Conservation (phyloP, 2,797 vertebrate species). For the Spondyliosoma cantharus region DNA sequence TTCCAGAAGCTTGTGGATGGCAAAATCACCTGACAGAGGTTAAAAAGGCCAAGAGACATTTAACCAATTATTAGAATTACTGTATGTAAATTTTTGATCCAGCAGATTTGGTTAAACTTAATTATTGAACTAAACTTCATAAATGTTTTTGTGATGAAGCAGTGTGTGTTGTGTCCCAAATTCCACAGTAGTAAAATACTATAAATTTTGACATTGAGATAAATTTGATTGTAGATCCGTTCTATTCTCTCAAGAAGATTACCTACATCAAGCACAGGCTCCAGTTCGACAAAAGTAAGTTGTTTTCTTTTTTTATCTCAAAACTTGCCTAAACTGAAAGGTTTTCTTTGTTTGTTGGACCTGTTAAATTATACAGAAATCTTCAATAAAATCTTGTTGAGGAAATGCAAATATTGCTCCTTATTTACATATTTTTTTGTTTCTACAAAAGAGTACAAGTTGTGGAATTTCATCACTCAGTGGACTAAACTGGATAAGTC, state of each 20-base stretch:
- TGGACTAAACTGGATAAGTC: constrained; percentile 78
- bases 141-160: too few species aligned
- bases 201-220: constrained; percentile 2
- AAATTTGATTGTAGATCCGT: constrained; percentile 82
- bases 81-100: too few species aligned
- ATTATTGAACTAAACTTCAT: too few species aligned
- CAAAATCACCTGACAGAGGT: too few species aligned
- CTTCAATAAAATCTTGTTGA: not conserved
- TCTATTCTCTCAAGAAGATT: constrained; percentile 82
- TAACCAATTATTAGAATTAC: too few species aligned
- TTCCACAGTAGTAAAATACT: not conserved
- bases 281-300: constrained; percentile 86
- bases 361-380: not conserved
- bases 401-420: not conserved
- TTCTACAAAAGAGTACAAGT: constrained; percentile 80
- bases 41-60: too few species aligned
- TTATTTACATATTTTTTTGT: not conserved
- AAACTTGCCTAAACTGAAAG: not conserved
- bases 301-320: not conserved
- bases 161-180: not conserved
- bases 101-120: too few species aligned
- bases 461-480: constrained; percentile 79
- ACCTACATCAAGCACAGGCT: constrained; percentile 77
- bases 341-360: not conserved
- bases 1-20: too few species aligned